Conservation (phyloP, 2,888 invertebrate species). For the Synergus japonicus region DNA sequence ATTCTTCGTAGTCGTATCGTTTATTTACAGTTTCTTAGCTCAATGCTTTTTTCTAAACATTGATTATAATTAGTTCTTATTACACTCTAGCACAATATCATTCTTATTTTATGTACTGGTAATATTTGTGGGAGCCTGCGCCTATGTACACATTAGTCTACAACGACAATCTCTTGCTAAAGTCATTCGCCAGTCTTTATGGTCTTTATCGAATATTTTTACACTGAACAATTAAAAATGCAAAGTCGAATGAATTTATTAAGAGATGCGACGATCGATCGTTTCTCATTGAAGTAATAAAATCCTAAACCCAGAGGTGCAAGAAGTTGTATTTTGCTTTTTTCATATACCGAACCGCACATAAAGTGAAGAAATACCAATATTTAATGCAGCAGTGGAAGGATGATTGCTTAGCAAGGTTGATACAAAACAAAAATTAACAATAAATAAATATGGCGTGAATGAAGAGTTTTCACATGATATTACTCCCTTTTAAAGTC, state of each 20-base stretch:
- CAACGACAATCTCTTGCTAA: conserved; percentile 25
- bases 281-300: not conserved
- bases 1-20: conserved; percentile 23
- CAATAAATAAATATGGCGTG: conserved; percentile 71
- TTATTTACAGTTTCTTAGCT: conserved; percentile 37
- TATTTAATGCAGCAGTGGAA: not conserved
- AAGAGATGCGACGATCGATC: not conserved
- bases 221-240: not conserved
- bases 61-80: conserved; percentile 31
- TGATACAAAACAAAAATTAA: not conserved
- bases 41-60: conserved; percentile 12
- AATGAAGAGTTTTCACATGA: conserved; percentile 74
- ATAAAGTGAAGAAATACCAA: not conserved
- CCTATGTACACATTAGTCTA: conserved; percentile 37
- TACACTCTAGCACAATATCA: conserved; percentile 38
- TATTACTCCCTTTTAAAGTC: conserved; percentile 76
- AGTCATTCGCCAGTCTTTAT: conserved; percentile 18
- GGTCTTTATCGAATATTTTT: not conserved
- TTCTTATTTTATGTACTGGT: conserved; percentile 28
- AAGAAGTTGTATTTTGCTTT: conserved; percentile 2
- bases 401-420: not conserved
- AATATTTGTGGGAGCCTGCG: conserved; percentile 32
- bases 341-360: not conserved
- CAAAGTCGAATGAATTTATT: conserved; percentile 11
- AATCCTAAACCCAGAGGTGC: conserved; percentile 26